Conservation (phyloP, 2,888 invertebrate species). For the Heliothis peltigera region DNA sequence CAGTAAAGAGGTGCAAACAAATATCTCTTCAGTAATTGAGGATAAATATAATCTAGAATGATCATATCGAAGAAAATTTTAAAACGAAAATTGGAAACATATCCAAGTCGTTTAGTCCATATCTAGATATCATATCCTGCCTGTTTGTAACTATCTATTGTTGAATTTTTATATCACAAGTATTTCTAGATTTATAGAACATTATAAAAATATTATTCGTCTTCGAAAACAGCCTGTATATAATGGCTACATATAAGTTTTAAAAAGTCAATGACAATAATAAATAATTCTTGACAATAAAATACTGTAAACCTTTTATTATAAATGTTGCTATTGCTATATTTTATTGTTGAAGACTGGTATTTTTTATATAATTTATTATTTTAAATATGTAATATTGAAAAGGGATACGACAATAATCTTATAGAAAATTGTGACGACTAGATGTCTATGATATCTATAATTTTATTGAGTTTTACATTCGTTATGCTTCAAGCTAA, state of each 20-base stretch:
- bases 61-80: conserved; percentile 40
- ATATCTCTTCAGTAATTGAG: background rate
- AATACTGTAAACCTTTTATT: conserved; percentile 28
- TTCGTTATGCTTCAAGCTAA: conserved; percentile 37
- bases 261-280: conserved; percentile 51
- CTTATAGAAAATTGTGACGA: conserved; percentile 10
- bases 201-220: conserved; percentile 26
- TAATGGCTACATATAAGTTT: conserved; percentile 29
- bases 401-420: conserved; percentile 36
- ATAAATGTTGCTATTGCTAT: conserved; percentile 45
- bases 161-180: conserved; percentile 53
- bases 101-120: conserved; percentile 43
- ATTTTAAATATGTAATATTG: conserved; percentile 4
- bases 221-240: conserved; percentile 39
- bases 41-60: conserved; percentile 12
- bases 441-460: conserved; percentile 10
- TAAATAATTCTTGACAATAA: conserved; percentile 47
- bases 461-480: conserved; percentile 44
- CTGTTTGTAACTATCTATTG: conserved; percentile 55
- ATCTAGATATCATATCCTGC: conserved; percentile 57
- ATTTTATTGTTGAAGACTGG: conserved; percentile 51
- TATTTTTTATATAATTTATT: conserved; percentile 47
- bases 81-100: conserved; percentile 37
- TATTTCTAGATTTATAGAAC: conserved; percentile 33
- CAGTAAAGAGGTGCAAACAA: too few relatives aligned